Evolutionary conservation across 2,888 invertebrate genomes (phyloP), one percentile per base, ranked within the genome.

Genomic region (Meiosimyza platycephala): DNA sequence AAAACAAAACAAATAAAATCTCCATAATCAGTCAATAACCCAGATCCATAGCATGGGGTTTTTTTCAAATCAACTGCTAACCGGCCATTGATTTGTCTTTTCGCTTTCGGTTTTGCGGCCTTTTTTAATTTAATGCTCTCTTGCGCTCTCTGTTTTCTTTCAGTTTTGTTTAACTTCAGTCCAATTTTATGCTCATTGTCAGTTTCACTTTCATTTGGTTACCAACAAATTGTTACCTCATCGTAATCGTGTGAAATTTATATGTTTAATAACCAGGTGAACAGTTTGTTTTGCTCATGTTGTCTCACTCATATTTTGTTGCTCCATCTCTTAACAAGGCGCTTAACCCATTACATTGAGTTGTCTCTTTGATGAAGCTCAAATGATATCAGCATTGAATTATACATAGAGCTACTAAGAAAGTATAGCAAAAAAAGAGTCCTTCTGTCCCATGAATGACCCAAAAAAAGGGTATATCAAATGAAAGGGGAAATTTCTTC

Each of bases 201-300:
- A 63, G 76, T 78, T 77, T 80, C 77, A 78, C 80, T 80, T 82
- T 81, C 81, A 72, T 74, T 77, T 79, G 80, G 81, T 78, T 82
- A 72, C 75, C 72, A 70, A 68, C 18, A 33, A 16, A 48, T 22
- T 16, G 59, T 72, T 72, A 72, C 72, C 70, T 50, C 72, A 72
- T 74, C 70, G 40, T 48, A 18, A 55, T 22, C 57, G 57, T 60
- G 51, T 59, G 22, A 40, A 67, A 55, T 47, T 22, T 7, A 7
- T n/a, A 52, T 52, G 52, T 22, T 65, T 52, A 51, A 33, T 15
- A 9, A 28, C 22, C 3, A 1, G 12, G 62, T 18, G 40, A 18
- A 16, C n/a, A 15, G 54, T 28, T 2, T 28, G 3, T 28, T 3
- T 28, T 28, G 28, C 40, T 40, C 40, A 40, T 40, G 9, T 9